Base-by-base conservation (phyloP, 2,888 invertebrate genomes). In the Acanthosepion esculentum region DNA sequence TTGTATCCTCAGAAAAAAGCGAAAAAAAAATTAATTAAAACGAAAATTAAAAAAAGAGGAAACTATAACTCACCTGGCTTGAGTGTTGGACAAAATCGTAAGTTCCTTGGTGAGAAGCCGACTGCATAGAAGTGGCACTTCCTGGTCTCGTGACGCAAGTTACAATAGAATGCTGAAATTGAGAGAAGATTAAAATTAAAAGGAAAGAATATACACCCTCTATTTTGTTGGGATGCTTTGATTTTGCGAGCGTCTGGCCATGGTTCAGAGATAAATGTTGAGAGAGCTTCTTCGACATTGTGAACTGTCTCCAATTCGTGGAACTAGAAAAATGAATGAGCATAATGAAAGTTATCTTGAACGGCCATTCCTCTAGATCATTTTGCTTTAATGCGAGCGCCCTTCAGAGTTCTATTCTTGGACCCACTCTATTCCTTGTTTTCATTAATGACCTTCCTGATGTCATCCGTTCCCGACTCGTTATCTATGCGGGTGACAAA, bases 91-190 rank as follows among this genome's bases (percentile, higher is more conserved):
- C 95, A 95, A 96, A 97, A 95, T 97, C 97, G 91, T 96, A 96
- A 91, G 95, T 95, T 2, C 96, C 97, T 48, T 96, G 96, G 15
- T 95, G 94, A 12, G 95, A 95, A 6, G 96, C 95, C 53, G 95
- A 95, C 26, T 95, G 94, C 94, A 95, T 95, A 26, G 96, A 96
- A 3, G 96, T 96, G 0, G 97, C 97, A 78, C 96, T 96, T 33
- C 96, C 97, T 29, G 96, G 95, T 15, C 94, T 95, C 18, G 97
- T 96, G 55, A 95, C 95, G 95, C 97, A 97, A 20, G 96, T 96
- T 48, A 97, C 97, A 92, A 97, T 95, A 12, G 96, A 96, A 94
- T 97, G 97, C 97, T 97, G 96, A 41, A 95, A 96, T n/a, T 78
- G 15, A 33, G 15, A 78, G 1, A 78, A 78, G 6, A 33, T 7